These are phyloP conservation scores for Ardeotis arabs DNA, from an alignment of 2,113 vertebrate genomes.

Conservation along the genomic window DNA sequence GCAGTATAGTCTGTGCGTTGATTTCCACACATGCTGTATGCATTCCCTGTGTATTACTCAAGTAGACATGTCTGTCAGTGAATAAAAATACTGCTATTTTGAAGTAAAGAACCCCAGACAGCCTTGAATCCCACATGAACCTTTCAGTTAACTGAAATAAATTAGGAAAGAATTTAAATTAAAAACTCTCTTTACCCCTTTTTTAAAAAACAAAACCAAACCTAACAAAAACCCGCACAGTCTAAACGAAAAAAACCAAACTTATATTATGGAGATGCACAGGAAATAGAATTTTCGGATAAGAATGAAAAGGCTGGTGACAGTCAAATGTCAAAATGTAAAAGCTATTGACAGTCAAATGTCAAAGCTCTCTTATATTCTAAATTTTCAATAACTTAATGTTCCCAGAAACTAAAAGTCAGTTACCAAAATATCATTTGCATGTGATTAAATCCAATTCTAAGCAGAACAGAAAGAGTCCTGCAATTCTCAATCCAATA, in stretches of 20 bases:
- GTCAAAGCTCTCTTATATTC: background rate
- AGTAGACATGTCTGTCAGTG: background rate
- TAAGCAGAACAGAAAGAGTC: background rate
- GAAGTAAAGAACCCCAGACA: background rate
- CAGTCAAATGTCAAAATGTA: background rate
- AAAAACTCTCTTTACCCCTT: background rate
- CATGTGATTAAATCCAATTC: background rate
- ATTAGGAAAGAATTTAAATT: background rate
- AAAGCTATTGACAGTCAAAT: background rate
- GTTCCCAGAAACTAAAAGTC: background rate
- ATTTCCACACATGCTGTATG: background rate
- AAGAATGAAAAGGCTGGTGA: background rate
- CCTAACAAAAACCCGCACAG: background rate
- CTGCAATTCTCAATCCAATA: background rate
- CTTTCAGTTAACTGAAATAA: background rate
- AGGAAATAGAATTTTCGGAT: background rate
- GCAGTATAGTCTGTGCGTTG: background rate
- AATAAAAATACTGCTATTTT: background rate
- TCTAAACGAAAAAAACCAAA: background rate
- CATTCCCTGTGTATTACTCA: background rate
- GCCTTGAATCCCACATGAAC: background rate
- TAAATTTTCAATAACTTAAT: background rate
- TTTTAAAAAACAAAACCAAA: background rate
- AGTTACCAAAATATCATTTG: background rate
- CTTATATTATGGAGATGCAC: accelerated